Evolutionary conservation across 2,113 vertebrate genomes (phyloP), one percentile per base, ranked within the genome.

Genomic region (Phrynocephalus versicolor): DNA sequence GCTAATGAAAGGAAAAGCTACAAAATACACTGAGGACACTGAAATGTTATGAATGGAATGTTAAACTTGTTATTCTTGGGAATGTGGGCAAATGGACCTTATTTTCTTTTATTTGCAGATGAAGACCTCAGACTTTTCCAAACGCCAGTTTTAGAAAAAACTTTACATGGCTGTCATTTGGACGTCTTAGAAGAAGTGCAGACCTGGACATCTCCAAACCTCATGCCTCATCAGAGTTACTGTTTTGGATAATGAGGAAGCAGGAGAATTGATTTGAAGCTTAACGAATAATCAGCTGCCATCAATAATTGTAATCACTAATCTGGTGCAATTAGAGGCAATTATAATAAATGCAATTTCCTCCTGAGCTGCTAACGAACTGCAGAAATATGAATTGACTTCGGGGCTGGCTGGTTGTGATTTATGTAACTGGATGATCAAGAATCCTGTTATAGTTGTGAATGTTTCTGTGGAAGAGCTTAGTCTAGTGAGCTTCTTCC

Each of bases 271-370:
- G 96, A 97, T 96, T 96, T 95, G 96, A 96, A 95, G 95, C 94
- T 94, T 96, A 96, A 97, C 95, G 97, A 97, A 97, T 97, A 97
- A 97, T 97, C 97, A 97, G 96, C 95, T 94, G 94, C 96, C 96
- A 97, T 96, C 96, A 96, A 97, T 97, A 97, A 97, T 96, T 95
- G 96, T 97, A 97, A 97, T 97, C 97, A 97, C 97, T 97, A 97
- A 97, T 97, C 96, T 97, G 94, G 93, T 95, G 96, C 96, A 97
- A 97, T 97, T 97, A 97, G 94, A 95, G 91, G 95, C 96, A 97
- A 97, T 97, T 97, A 97, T 97, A 96, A 97, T 97, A 97, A 97
- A 97, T 96, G 96, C 94, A 97, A 96, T 97, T 96, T 96, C 96
- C 95, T 96, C 95, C 95, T 9, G 92, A 94, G 95, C 94, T 95